Percentiles rank a stretch among this genome's conserved stretches.
These are phyloP conservation scores for Ciconia boyciana DNA, from an alignment of 2,113 vertebrate genomes.

Conservation along the genomic window DNA sequence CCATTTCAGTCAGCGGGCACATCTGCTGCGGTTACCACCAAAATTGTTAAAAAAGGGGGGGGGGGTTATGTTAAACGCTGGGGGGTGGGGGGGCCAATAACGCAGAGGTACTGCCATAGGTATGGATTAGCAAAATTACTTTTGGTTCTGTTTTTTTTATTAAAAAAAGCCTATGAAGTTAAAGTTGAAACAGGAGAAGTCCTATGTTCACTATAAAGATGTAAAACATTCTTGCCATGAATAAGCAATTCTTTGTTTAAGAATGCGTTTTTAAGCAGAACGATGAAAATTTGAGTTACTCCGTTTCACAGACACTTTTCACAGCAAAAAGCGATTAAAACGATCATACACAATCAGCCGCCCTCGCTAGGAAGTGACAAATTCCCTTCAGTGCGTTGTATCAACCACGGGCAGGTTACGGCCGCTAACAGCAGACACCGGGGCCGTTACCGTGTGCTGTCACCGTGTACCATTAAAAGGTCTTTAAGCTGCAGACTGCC, in stretches of 20 bases:
- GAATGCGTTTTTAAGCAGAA: background rate
- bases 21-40: background rate
- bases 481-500: background rate
- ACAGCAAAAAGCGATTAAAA: background rate
- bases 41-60: background rate
- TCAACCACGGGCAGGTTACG: background rate
- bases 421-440: background rate
- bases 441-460: background rate
- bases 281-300: background rate
- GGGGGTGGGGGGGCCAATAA: background rate
- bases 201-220: background rate
- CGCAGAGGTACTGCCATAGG: accelerated
- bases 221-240: background rate
- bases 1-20: background rate
- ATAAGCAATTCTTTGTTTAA: background rate
- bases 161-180: background rate
- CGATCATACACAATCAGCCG: background rate
- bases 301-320: background rate
- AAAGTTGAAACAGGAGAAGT: background rate
- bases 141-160: background rate
- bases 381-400: background rate
- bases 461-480: background rate
- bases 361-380: background rate
- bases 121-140: background rate
- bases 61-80: background rate